Evolutionary conservation across 2,113 vertebrate genomes (phyloP).

Genomic region (Ardeotis arabs): DNA sequence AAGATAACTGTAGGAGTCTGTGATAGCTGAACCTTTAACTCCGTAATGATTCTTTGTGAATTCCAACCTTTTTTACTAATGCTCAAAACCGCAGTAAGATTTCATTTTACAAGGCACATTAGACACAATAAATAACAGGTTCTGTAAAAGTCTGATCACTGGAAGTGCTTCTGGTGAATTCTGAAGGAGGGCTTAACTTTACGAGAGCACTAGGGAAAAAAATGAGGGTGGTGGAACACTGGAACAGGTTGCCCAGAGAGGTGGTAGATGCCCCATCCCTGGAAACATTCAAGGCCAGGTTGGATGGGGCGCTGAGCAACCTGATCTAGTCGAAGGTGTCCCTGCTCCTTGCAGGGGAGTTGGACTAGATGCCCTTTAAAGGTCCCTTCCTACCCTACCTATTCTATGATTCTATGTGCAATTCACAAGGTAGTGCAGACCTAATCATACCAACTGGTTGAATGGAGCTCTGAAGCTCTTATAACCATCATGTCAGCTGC

Average conservation of each 20-base stretch:
- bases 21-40: neutral
- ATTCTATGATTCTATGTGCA: too few relatives aligned
- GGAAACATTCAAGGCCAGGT: too few relatives aligned
- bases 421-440: neutral
- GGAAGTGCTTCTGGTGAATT: neutral
- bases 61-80: neutral
- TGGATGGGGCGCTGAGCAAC: too few relatives aligned
- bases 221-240: too few relatives aligned
- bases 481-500: accelerated
- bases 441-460: neutral
- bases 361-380: too few relatives aligned
- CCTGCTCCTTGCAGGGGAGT: too few relatives aligned
- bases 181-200: neutral
- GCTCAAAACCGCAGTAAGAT: neutral
- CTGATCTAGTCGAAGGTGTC: too few relatives aligned
- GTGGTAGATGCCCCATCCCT: too few relatives aligned
- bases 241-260: too few relatives aligned
- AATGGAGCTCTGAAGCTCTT: neutral
- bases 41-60: neutral
- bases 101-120: neutral
- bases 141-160: neutral
- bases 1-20: neutral
- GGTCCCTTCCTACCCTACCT: too few relatives aligned
- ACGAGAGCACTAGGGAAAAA: neutral
- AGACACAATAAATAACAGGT: neutral